Base-by-base conservation (phyloP, 1,140 invertebrate genomes). In the Drosophila quadrilineata region DNA sequence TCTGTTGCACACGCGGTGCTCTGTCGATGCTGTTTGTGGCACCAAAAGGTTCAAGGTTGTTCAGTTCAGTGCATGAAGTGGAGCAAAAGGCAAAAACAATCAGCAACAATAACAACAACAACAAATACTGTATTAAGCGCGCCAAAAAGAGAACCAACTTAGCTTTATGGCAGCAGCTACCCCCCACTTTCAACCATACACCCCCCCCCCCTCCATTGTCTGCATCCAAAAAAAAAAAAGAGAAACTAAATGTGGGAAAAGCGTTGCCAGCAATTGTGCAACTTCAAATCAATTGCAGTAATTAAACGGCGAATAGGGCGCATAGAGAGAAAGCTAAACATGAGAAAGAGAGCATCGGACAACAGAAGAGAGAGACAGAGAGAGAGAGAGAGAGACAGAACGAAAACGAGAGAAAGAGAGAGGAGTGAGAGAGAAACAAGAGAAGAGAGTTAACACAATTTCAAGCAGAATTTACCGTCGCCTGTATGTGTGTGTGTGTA, bases 21-120 rank as follows among this genome's bases (percentile, higher is more conserved):
- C 36, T 49, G 17, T 46, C 36, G 49, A 12, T 43, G 40, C n/a
- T 43, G 21, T 26, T 10, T 28, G 41, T 49, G 62, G 41, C 41
- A 49, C 43, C 65, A 54, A 68, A 68, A 68, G 65, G 65, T 68
- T 68, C 65, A 68, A 68, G 65, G 65, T 68, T 68, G 57, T 54
- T 24, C 49, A 56, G 60, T 64, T 64, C 41, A 64, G 52, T 46
- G 41, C 53, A 38, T 64, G 33, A 64, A 64, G 40, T 46, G 60
- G 52, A 48, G 26, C 49, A 62, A 45, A 12, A 29, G 35, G 19
- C 59, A 72, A 46, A 57, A 12, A 43, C 17, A 21, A 17, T 19
- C 40, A 64, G 50, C 45, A 57, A 64, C 59, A 64, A 62, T 9
- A 43, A 41, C 33, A 48, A 35, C 6, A 22, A 21, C 31, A 35